Percentiles rank a stretch among this genome's conserved stretches.
Evolutionary conservation across 2,113 vertebrate species (phyloP).

Genomic region (Anthoscopus minutus): DNA sequence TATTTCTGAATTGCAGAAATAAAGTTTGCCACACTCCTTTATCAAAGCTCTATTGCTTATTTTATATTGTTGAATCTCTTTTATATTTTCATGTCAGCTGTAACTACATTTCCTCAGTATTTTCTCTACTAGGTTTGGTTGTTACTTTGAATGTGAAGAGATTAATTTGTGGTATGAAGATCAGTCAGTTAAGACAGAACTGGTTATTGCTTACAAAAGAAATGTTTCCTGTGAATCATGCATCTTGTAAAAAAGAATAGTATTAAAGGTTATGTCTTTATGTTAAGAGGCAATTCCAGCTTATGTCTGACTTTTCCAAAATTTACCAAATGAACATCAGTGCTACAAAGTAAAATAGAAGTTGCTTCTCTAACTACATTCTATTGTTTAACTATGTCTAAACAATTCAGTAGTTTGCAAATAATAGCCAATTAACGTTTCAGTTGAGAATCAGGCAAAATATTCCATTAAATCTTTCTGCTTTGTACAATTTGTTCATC

Average conservation of each 20-base stretch:
- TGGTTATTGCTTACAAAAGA: not conserved
- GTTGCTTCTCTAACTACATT: not conserved
- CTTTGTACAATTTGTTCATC: not conserved
- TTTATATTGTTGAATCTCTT: not conserved
- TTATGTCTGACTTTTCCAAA: not conserved
- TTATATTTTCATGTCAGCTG: not conserved
- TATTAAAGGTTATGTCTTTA: not conserved
- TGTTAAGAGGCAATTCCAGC: not conserved
- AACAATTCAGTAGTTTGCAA: not conserved
- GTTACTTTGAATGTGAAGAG: not conserved
- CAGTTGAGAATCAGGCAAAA: not conserved
- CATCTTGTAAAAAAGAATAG: not conserved
- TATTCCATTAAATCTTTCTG: not conserved
- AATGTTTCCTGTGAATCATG: not conserved
- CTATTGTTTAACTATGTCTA: not conserved
- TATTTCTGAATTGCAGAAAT: not conserved
- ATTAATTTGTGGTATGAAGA: not conserved
- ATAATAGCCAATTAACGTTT: not conserved
- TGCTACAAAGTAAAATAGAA: not conserved
- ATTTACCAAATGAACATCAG: not conserved
- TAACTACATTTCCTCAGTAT: not conserved
- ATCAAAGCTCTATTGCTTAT: not conserved
- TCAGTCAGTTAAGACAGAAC: not conserved
- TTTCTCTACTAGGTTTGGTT: not conserved
- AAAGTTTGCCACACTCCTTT: not conserved